Conservation (phyloP, 2,797 vertebrate species). For the Borostomias antarcticus region DNA sequence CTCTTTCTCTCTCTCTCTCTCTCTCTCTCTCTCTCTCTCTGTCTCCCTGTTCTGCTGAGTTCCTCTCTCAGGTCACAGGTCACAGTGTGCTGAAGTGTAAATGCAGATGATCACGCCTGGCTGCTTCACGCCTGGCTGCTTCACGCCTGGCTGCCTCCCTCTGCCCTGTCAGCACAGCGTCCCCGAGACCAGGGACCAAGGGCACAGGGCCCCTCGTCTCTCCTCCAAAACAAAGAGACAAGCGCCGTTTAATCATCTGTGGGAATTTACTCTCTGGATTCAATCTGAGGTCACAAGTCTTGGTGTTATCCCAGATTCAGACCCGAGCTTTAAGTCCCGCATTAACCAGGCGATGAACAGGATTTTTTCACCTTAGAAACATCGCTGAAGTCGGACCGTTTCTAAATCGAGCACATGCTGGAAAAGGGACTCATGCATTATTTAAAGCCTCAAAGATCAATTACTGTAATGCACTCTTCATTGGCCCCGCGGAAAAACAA, state of each 20-base stretch:
- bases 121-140: constrained; percentile 58
- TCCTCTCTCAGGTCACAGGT: constrained; percentile 38
- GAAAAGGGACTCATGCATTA: too few species aligned
- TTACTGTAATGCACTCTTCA: too few species aligned
- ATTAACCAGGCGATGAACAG: too few species aligned
- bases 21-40: constrained; percentile 22
- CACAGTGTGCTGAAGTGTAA: constrained; percentile 63
- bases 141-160: constrained; percentile 55
- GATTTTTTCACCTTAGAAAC: too few species aligned
- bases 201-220: constrained; percentile 44
- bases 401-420: too few species aligned
- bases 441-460: too few species aligned
- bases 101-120: constrained; percentile 67
- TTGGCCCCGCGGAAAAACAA: too few species aligned
- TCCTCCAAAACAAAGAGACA: constrained; percentile 29
- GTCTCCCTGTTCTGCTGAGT: constrained; percentile 48
- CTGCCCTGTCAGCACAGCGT: constrained; percentile 44
- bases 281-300: too few species aligned
- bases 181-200: constrained; percentile 42
- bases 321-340: too few species aligned
- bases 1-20: not conserved
- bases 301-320: too few species aligned
- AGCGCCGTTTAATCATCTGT: constrained; percentile 38
- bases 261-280: too few species aligned
- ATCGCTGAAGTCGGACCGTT: too few species aligned